Conservation (phyloP, 2,888 invertebrate species). For the Diaperis boleti region DNA sequence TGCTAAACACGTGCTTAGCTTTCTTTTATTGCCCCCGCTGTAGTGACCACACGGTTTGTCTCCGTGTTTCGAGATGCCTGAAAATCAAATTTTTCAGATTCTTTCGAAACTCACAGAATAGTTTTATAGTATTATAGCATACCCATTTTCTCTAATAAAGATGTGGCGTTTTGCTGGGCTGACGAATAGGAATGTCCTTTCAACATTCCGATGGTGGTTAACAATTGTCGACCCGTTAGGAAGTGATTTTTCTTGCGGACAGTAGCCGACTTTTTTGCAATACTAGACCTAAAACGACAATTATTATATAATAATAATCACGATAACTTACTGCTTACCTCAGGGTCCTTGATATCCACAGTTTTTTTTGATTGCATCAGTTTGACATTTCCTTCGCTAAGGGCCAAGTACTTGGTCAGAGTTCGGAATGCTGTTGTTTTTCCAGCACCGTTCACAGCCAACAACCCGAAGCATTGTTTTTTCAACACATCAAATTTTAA, state of each 20-base stretch:
- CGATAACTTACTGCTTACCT: too few species aligned
- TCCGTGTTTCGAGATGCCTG: slow-evolving; percentile 57
- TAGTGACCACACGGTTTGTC: slow-evolving; percentile 60
- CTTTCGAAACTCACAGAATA: too few species aligned
- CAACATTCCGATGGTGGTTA: slow-evolving; percentile 78
- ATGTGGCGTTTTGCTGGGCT: slow-evolving; percentile 4
- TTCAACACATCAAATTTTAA: slow-evolving; percentile 75
- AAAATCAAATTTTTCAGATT: too few species aligned
- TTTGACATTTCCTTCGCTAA: neutral
- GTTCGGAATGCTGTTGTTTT: neutral
- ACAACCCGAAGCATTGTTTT: slow-evolving; percentile 83
- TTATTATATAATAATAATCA: too few species aligned
- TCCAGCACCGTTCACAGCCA: neutral
- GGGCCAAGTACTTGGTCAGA: neutral
- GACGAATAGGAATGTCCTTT: slow-evolving; percentile 71
- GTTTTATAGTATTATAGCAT: too few species aligned
- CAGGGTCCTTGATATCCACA: too few species aligned
- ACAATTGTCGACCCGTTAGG: slow-evolving; percentile 81
- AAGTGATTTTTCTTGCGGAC: slow-evolving; percentile 89
- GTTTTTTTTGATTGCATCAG: too few species aligned
- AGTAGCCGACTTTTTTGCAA: slow-evolving; percentile 94
- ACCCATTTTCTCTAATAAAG: slow-evolving; percentile 43
- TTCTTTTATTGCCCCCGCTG: slow-evolving; percentile 83
- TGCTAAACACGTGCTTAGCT: slow-evolving; percentile 81
- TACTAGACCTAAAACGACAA: too few species aligned